Evolutionary conservation across 2,888 invertebrate species (phyloP), one percentile per base, ranked within the genome.

Genomic region (Cordilura impudica): DNA sequence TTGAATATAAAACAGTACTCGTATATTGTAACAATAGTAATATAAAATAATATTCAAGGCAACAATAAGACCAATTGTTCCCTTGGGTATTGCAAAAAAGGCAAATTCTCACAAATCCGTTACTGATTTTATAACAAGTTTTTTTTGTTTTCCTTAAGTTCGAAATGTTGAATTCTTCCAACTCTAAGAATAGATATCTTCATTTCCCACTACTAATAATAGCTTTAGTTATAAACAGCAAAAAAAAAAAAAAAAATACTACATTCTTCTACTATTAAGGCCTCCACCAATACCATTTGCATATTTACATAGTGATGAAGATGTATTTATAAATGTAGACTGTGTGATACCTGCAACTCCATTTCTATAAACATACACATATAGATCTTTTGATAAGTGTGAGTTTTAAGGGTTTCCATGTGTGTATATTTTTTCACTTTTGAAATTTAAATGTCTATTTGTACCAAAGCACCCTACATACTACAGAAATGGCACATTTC

Each of bases 61-160:
- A 86, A 71, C 85, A 84, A 84, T 87, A 86, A 86, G 84, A 85
- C 85, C 87, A 88, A 87, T 87, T 85, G 87, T 86, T 85, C 88
- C 85, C 87, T 78, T 67, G 86, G 84, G 87, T 85, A 58, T 56
- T 70, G 84, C 69, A 65, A 75, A n/a, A 60, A 75, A 84, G 85
- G 86, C 84, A 84, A 85, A 84, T 78, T 73, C 81, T 84, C 78
- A 81, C 56, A 81, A 82, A 81, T 81, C 81, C 81, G 73, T 76
- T 56, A 45, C 56, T 74, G 63, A 67, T 71, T 79, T 81, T 65
- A 56, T 39, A 53, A 67, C 63, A 69, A 49, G 60, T 51, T 61
- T 47, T 71, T 26, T 29, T 56, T 49, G 14, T 43, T n/a, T 43
- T 72, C 14, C 23, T n/a, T 31, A 61, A 39, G 72, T 16, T 43